Conservation (phyloP, 2,888 invertebrate species). For the Flexamia atlantica region DNA sequence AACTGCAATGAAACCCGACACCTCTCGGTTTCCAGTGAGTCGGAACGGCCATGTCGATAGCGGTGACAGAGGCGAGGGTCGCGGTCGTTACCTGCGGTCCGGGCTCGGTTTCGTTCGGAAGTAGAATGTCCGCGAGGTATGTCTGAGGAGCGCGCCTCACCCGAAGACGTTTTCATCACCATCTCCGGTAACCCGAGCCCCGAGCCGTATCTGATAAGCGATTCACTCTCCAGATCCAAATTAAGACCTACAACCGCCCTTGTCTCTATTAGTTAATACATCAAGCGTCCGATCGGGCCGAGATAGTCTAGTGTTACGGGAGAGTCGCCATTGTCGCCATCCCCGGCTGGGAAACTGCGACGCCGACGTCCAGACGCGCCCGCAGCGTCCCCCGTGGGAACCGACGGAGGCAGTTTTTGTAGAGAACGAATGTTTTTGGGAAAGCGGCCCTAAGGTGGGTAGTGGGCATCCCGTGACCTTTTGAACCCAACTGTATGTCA, state of each 20-base stretch:
- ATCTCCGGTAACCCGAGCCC: slow-evolving; percentile 56
- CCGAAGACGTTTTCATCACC: slow-evolving; percentile 62
- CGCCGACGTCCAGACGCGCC: not conserved
- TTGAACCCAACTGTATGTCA: too few species aligned
- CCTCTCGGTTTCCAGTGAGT: not conserved
- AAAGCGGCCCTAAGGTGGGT: too few species aligned
- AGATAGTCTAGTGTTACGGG: slow-evolving; percentile 59
- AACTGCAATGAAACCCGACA: not conserved
- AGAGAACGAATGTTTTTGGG: too few species aligned
- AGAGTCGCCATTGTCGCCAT: not conserved
- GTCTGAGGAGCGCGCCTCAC: slow-evolving; percentile 44
- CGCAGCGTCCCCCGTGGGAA: too few species aligned
- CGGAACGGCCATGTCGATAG: slow-evolving; percentile 16
- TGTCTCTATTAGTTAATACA: slow-evolving; percentile 66
- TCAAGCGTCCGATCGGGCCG: slow-evolving; percentile 61
- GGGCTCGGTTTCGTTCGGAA: slow-evolving; percentile 43
- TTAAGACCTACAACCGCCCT: slow-evolving; percentile 65
- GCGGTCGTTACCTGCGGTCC: not conserved
- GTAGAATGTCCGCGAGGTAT: slow-evolving; percentile 6
- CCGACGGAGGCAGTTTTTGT: too few species aligned
- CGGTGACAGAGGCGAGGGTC: not conserved
- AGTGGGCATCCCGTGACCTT: too few species aligned
- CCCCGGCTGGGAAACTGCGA: slow-evolving; percentile 44
- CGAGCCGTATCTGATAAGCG: slow-evolving; percentile 64
- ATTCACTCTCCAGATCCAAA: slow-evolving; percentile 58